A percentile compares a stretch with the other conserved stretches of the same genome.
phyloP scores from a whole-genome alignment of 2,797 vertebrate genomes.

The Anisognathus igniventris region DNA sequence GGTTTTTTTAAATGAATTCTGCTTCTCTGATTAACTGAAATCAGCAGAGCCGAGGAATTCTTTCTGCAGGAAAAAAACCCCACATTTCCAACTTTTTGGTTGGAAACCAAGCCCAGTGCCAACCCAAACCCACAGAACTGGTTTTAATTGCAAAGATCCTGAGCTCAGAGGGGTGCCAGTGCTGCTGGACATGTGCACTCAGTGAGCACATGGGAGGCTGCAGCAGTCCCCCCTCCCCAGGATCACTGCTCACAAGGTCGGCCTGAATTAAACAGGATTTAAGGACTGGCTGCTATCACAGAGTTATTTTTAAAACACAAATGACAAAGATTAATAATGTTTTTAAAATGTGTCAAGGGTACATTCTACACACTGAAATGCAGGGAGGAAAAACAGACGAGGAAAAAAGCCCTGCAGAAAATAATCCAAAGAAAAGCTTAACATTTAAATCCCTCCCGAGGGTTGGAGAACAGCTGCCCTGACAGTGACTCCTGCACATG shows the following conservation, averaged over 20 bases:
- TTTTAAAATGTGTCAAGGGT: slow-evolving; percentile 29
- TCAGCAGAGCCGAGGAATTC: neutral
- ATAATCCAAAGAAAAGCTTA: slow-evolving; percentile 20
- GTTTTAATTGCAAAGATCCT: slow-evolving; percentile 59
- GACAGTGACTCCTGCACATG: neutral
- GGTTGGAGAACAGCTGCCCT: neutral
- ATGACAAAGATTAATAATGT: slow-evolving; percentile 39
- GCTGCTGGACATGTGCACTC: neutral
- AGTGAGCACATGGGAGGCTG: neutral
- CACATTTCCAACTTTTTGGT: slow-evolving; percentile 48
- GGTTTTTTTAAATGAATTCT: neutral
- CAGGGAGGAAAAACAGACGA: neutral
- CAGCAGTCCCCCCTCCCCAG: neutral
- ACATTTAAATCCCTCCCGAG: neutral
- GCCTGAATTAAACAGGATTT: neutral
- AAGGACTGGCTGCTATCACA: neutral
- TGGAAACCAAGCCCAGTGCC: slow-evolving; percentile 27
- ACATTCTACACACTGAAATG: neutral
- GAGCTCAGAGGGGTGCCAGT: fast-evolving
- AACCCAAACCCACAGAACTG: slow-evolving; percentile 35
- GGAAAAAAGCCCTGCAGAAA: neutral
- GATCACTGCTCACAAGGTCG: neutral
- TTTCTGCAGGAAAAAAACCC: slow-evolving; percentile 43
- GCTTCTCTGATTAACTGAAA: slow-evolving; percentile 20
- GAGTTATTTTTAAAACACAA: slow-evolving; percentile 33